These are phyloP conservation scores for Trichogramma pretiosum DNA, from an alignment of 1,140 invertebrate species.

Conservation along the genomic window DNA sequence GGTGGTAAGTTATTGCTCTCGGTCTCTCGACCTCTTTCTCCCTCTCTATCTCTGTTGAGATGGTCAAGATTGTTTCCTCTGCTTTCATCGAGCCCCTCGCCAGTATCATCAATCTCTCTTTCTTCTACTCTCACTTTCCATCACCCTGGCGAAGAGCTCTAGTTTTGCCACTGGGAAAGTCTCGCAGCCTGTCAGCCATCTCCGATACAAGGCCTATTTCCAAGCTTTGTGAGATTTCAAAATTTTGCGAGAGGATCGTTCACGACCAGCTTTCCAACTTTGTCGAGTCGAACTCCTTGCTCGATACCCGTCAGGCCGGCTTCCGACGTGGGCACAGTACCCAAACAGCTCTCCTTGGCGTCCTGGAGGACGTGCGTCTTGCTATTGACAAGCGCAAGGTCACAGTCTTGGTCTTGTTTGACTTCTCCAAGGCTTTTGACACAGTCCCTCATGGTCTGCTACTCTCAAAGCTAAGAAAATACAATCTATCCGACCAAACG, in stretches of 20 bases:
- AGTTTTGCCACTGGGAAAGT: constrained; percentile 4
- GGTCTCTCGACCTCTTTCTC: too few species aligned
- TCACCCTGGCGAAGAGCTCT: not conserved
- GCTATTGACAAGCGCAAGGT: not conserved
- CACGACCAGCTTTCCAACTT: not conserved
- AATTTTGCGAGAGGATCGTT: not conserved
- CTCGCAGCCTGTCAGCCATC: constrained; percentile 1
- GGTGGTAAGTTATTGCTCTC: constrained; percentile 41
- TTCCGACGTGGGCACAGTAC: not conserved
- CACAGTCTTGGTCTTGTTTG: too few species aligned
- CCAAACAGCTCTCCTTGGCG: not conserved
- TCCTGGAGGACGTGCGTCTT: not conserved
- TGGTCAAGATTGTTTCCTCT: too few species aligned
- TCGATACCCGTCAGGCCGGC: not conserved
- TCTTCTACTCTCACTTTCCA: too few species aligned
- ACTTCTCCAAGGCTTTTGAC: too few species aligned
- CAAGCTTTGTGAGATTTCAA: not conserved
- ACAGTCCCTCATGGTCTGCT: too few species aligned
- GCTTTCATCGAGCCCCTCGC: too few species aligned
- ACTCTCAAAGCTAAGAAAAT: too few species aligned
- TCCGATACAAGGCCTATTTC: not conserved
- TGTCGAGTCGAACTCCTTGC: not conserved
- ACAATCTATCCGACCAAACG: too few species aligned
- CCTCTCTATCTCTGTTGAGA: too few species aligned
- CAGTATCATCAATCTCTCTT: too few species aligned